Evolutionary conservation across 1,140 invertebrate genomes (phyloP).

Genomic region (Leptinotarsa defecta): DNA sequence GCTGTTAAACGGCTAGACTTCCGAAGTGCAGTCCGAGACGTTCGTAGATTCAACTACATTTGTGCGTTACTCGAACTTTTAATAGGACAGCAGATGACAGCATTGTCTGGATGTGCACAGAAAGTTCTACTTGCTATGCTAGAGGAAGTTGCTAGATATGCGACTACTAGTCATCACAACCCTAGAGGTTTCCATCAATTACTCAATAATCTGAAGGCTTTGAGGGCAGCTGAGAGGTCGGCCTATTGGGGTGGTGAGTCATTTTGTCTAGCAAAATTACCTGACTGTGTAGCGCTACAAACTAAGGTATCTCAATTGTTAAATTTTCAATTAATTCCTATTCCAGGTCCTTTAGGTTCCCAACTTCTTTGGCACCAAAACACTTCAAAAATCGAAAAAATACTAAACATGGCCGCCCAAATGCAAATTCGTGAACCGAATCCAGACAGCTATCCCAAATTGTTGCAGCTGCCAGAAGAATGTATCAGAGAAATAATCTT

Average conservation of each 20-base stretch:
- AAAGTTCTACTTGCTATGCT: conserved; percentile 91
- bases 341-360: conserved; percentile 75
- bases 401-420: conserved; percentile 78
- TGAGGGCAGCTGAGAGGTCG: conserved; percentile 61
- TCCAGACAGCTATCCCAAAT: conserved; percentile 79
- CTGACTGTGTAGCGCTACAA: not conserved
- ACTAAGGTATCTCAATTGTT: not conserved
- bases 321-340: not conserved
- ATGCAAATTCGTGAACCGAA: conserved; percentile 80
- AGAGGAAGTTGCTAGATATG: conserved; percentile 84
- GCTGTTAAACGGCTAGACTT: conserved; percentile 93
- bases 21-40: conserved; percentile 90
- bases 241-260: conserved; percentile 75
- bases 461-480: conserved; percentile 91
- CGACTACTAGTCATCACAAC: conserved; percentile 84
- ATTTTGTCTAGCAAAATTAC: not conserved
- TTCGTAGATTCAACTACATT: conserved; percentile 94
- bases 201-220: conserved; percentile 73
- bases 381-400: conserved; percentile 79
- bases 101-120: conserved; percentile 90
- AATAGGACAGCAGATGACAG: conserved; percentile 80
- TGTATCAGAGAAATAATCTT: conserved; percentile 89
- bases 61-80: conserved; percentile 89
- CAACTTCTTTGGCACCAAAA: conserved; percentile 89
- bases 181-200: conserved; percentile 79